Evolutionary conservation across 2,113 vertebrate species (phyloP), one percentile per base, ranked within the genome.

Genomic region (Aphelocoma coerulescens): DNA sequence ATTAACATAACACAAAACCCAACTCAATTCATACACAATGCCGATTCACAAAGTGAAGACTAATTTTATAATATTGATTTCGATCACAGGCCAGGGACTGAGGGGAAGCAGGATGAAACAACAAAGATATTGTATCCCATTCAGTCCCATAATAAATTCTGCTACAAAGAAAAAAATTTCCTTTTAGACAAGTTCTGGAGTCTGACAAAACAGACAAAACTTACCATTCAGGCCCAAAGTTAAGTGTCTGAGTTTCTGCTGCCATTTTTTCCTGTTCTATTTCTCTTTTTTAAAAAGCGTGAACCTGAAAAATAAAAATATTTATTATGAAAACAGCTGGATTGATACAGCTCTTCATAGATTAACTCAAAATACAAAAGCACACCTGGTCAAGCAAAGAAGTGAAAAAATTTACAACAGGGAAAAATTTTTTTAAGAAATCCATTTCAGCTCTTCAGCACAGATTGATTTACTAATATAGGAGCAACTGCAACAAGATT

Each of bases 141-240:
- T 73, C 41, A 32, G 15, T 52, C n/a, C 48, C 21, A 84, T 2
- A 27, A 85, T 9, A 44, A 43, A 61, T 28, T 71, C 41, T 16
- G 28, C 30, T 39, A n/a, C 58, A 52, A 74, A 58, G 22, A 26
- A 26, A 32, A 54, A 26, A 65, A 55, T 67, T 10, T 17, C 17
- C 11, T 46, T 88, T 61, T 28, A 59, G 41, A 87, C 19, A 57
- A 84, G 37, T 73, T 82, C 72, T 18, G 6, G 6, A 88, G 7
- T 65, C 17, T n/a, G 58, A 68, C 14, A 57, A 59, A 91, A 27
- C 19, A 80, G 28, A 94, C 85, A 76, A 63, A 24, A 98, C 98
- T 99, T 97, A 99, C 99, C 99, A 99, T 99, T 99, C 99, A 98
- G 99, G 99, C 98, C 99, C 99, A 96, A 99, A 99, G 98, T 99